Conservation (phyloP, 2,113 vertebrate genomes). For the Poeciliopsis retropinna region DNA sequence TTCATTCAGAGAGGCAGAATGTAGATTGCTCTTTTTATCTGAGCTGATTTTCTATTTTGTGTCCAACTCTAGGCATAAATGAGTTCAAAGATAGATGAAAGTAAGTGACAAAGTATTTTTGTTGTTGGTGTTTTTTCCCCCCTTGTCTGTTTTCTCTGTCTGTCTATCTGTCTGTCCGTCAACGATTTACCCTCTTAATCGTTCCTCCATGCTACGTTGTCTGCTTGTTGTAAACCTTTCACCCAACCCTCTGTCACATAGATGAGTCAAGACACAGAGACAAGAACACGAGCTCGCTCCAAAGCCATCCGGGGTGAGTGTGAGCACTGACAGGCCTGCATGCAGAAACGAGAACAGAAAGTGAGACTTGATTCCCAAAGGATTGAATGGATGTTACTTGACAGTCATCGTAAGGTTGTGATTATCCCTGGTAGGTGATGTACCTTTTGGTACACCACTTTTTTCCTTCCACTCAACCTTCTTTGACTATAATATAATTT, state of each 20-base stretch:
- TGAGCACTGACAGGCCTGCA: background rate
- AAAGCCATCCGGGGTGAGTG: slow-evolving; percentile 90
- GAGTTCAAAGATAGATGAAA: background rate
- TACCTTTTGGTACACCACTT: no score
- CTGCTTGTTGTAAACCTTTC: background rate
- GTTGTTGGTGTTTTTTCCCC: no score
- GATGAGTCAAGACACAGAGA: slow-evolving; percentile 97
- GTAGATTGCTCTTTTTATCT: background rate
- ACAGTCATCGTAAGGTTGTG: no score
- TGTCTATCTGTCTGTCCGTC: background rate
- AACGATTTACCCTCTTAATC: no score
- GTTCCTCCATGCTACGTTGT: background rate
- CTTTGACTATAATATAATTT: no score
- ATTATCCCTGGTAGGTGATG: no score
- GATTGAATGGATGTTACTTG: no score
- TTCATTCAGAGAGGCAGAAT: background rate
- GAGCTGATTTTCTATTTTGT: background rate
- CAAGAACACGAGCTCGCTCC: slow-evolving; percentile 91
- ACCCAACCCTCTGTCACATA: slow-evolving; percentile 62
- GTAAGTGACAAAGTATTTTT: no score
- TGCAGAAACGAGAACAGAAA: no score
- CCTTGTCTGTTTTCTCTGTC: background rate
- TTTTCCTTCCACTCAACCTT: no score
- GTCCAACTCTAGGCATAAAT: background rate
- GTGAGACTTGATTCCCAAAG: background rate